A percentile compares a stretch with the other conserved stretches of the same genome.
Evolutionary conservation across 1,140 invertebrate genomes (phyloP).

Genomic region (Chlorops oryzae): DNA sequence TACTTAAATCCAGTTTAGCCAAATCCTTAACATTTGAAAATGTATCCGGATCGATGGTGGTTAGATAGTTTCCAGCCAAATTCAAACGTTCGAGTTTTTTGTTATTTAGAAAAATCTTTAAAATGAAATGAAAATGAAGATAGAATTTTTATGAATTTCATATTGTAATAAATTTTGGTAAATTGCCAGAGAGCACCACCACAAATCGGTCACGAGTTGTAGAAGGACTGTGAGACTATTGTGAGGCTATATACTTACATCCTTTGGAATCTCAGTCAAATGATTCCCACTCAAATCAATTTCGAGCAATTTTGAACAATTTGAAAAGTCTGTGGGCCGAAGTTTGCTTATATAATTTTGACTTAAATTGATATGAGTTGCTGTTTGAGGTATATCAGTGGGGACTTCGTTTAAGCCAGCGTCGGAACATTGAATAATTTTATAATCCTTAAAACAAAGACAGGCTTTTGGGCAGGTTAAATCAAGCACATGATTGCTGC

Average conservation of each 20-base stretch:
- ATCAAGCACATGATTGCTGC: constrained; percentile 38
- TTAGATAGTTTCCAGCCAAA: constrained; percentile 52
- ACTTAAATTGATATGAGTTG: constrained; percentile 39
- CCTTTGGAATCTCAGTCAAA: constrained; percentile 32
- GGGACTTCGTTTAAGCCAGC: constrained; percentile 34
- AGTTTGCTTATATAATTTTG: constrained; percentile 38
- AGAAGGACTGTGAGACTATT: too few relatives aligned
- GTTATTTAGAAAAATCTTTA: too few relatives aligned
- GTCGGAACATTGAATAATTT: constrained; percentile 34
- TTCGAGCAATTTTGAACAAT: constrained; percentile 34
- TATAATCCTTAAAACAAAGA: constrained; percentile 33
- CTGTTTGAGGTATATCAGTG: constrained; percentile 34
- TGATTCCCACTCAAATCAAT: constrained; percentile 38
- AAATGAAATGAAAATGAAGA: too few relatives aligned
- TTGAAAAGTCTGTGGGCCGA: constrained; percentile 32
- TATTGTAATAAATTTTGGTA: too few relatives aligned
- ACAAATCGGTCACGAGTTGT: too few relatives aligned
- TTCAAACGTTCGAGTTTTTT: too few relatives aligned
- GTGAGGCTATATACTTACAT: too few relatives aligned
- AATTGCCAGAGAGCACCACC: too few relatives aligned
- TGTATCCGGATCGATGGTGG: constrained; percentile 49
- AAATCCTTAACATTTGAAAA: constrained; percentile 49
- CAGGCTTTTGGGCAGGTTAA: constrained; percentile 38
- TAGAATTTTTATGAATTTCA: not conserved
- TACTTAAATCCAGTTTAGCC: constrained; percentile 49